Evolutionary conservation across 2,797 vertebrate genomes (phyloP).

Genomic region (Phaenicophaeus curvirostris): DNA sequence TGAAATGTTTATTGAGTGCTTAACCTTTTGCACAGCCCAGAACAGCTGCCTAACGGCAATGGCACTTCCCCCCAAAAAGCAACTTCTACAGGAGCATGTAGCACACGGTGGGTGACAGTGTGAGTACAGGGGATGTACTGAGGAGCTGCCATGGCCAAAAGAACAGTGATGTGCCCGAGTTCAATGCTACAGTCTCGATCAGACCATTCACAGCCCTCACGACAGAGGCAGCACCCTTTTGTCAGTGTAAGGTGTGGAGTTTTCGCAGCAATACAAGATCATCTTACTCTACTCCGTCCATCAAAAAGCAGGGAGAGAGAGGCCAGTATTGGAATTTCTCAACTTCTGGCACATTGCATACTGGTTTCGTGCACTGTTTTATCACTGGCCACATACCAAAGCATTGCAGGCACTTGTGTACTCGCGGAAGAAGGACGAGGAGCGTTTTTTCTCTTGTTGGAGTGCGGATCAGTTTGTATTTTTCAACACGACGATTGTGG

Average conservation of each 20-base stretch:
- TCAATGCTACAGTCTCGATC: background rate
- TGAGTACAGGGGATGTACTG: background rate
- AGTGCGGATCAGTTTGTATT: background rate
- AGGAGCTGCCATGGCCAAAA: background rate
- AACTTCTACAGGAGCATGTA: background rate
- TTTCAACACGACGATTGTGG: background rate
- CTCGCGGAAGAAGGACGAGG: rapidly evolving
- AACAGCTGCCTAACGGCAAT: background rate
- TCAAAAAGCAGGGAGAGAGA: rapidly evolving
- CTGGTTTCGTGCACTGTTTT: background rate
- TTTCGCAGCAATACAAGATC: background rate
- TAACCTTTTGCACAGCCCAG: slow-evolving; percentile 15
- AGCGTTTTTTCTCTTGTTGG: background rate
- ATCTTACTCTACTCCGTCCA: background rate
- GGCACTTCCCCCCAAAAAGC: background rate
- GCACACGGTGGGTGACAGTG: background rate
- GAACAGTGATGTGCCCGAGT: background rate
- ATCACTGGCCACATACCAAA: background rate
- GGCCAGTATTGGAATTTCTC: background rate
- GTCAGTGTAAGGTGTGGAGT: background rate
- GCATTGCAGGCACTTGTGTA: background rate
- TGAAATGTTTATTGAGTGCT: background rate
- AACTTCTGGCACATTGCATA: background rate
- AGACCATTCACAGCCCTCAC: background rate
- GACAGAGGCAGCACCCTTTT: background rate